Evolutionary conservation across 2,888 invertebrate genomes (phyloP).

Genomic region (Melanotus villosus): DNA sequence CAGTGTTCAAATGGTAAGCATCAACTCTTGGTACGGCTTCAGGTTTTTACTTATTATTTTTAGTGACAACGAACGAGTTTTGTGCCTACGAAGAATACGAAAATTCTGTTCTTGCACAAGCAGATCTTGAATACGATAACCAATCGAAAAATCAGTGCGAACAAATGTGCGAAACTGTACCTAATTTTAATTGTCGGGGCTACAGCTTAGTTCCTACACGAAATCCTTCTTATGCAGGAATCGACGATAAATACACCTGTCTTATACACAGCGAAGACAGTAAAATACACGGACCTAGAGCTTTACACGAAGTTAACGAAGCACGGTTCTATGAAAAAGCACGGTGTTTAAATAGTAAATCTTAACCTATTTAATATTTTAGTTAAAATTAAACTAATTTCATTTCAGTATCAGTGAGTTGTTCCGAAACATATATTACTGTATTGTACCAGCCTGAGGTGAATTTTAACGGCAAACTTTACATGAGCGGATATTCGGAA

Average conservation of each 20-base stretch:
- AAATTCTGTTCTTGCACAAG: slow-evolving; percentile 78
- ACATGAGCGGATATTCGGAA: slow-evolving; percentile 85
- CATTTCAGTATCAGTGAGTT: slow-evolving; percentile 78
- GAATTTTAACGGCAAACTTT: slow-evolving; percentile 81
- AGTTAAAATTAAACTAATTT: too few species aligned
- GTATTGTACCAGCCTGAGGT: slow-evolving; percentile 77
- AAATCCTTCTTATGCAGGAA: slow-evolving; percentile 48
- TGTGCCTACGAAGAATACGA: slow-evolving; percentile 85
- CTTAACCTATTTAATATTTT: too few species aligned
- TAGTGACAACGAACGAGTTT: slow-evolving; percentile 72
- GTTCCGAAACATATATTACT: slow-evolving; percentile 79
- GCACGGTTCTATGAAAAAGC: slow-evolving; percentile 86
- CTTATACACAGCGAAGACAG: slow-evolving; percentile 87
- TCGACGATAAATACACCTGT: slow-evolving; percentile 67
- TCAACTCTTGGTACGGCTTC: background rate
- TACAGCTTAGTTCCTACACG: slow-evolving; percentile 70
- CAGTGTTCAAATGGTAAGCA: slow-evolving; percentile 76
- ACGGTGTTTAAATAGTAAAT: slow-evolving; percentile 86
- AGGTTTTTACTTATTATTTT: background rate
- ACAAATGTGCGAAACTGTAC: slow-evolving; percentile 74
- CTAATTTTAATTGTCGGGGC: slow-evolving; percentile 80
- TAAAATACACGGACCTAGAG: slow-evolving; percentile 82
- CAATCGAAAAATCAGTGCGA: slow-evolving; percentile 72
- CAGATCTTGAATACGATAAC: slow-evolving; percentile 71
- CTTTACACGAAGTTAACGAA: slow-evolving; percentile 72